Base-by-base conservation (phyloP, 2,113 vertebrate genomes). In the Odocoileus hemionus region DNA sequence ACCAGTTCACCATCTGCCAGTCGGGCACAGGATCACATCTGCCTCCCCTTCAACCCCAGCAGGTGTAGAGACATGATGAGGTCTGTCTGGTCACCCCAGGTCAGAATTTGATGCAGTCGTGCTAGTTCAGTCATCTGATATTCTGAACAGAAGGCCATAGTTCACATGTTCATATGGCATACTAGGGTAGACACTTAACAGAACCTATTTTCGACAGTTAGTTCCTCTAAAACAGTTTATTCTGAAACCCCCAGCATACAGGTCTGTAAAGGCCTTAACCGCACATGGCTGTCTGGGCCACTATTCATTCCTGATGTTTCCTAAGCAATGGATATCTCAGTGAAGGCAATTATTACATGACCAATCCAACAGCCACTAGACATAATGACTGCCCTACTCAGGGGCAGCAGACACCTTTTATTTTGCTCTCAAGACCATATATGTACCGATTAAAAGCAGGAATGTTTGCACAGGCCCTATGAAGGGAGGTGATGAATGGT, bases 401-500 rank as follows among this genome's bases (percentile, higher is more conserved):
- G 60, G 87, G 7, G 3, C 0, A 16, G 91, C 64, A 86, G 92
- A 60, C 2, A 0, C 54, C 39, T 87, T 74, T 88, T 82, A 93
- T 70, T 54, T 78, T 80, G 28, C 87, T 94, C 43, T 28, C n/a
- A 95, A 97, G 70, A 97, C 91, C 0, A 61, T 95, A 97, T 98
- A 97, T 87, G 54, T 91, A 84, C 25, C 16, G 96, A 95, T 70
- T 74, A 90, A 97, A 79, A 76, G 52, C 61, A 84, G 96, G 91
- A 98, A 98, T 15, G 87, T 39, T 92, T 39, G 36, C 19, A 47
- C 58, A 52, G 10, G 23, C 78, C 92, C 79, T 33, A 89, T 3
- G 80, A 90, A 94, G 43, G 74, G 97, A 97, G 74, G 98, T 85
- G 98, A 98, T 0, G 86, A 98, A 97, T 89, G 94, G 96, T 97